phyloP scores from a whole-genome alignment of 2,797 vertebrate species.

The Lacerta bilineata region DNA sequence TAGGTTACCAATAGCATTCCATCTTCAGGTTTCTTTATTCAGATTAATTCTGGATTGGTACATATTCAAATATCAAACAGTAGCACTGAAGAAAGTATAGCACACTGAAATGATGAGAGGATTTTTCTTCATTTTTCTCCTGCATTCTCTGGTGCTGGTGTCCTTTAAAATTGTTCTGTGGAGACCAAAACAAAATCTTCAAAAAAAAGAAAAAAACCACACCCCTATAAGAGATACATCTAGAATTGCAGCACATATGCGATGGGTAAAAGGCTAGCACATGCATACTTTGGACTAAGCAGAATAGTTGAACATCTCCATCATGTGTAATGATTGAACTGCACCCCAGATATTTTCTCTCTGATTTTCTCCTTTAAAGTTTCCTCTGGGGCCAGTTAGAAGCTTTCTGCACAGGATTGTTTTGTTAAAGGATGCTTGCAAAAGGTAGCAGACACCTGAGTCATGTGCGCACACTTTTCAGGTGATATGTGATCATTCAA shows the following conservation, averaged over 20 bases:
- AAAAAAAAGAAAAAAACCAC: neutral
- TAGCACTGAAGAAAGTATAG: no score
- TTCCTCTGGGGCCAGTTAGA: slow-evolving; percentile 26
- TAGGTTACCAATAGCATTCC: no score
- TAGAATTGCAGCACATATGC: slow-evolving; percentile 9
- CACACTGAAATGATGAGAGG: no score
- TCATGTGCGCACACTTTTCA: neutral
- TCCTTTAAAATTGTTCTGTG: slow-evolving; percentile 1
- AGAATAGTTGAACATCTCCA: slow-evolving; percentile 41
- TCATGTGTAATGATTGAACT: slow-evolving; percentile 38
- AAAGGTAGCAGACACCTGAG: slow-evolving; percentile 28
- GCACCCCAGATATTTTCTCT: slow-evolving; percentile 52
- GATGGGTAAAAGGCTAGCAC: slow-evolving; percentile 54
- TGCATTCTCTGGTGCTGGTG: neutral
- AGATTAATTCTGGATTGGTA: no score
- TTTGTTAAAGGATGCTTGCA: slow-evolving; percentile 42
- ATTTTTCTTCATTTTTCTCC: slow-evolving; percentile 28
- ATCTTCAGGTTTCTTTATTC: no score
- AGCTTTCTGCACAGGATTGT: slow-evolving; percentile 3
- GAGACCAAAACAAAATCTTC: slow-evolving; percentile 55
- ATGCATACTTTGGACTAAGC: slow-evolving; percentile 16
- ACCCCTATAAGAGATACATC: slow-evolving; percentile 46
- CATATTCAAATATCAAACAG: no score
- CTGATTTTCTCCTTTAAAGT: slow-evolving; percentile 49
- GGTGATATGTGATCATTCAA: neutral